phyloP scores from a whole-genome alignment of 2,888 invertebrate genomes.

The Halocaridina rubra region DNA sequence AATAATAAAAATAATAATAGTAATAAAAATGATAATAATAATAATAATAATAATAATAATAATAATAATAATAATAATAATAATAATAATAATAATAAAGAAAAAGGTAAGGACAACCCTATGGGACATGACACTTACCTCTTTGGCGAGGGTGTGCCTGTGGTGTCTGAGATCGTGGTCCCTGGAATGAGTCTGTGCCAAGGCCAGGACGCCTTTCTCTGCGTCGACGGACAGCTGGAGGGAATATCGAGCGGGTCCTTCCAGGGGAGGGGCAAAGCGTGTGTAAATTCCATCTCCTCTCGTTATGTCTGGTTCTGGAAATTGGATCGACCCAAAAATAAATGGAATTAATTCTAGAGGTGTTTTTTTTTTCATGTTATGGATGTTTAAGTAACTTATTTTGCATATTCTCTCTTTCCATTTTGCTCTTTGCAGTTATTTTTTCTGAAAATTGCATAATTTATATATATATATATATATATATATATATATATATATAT shows the following conservation, averaged over 20 bases:
- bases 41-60: background rate
- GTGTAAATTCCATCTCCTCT: conserved; percentile 77
- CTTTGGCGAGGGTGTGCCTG: conserved; percentile 35
- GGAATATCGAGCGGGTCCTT: conserved; percentile 60
- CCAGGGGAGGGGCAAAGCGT: conserved; percentile 69
- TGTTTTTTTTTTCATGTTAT: too few species aligned
- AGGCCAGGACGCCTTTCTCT: conserved; percentile 45
- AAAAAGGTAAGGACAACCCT: too few species aligned
- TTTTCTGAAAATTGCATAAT: too few species aligned
- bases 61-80: background rate
- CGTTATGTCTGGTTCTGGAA: conserved; percentile 75
- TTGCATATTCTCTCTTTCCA: too few species aligned
- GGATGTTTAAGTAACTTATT: too few species aligned
- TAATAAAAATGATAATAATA: too few species aligned
- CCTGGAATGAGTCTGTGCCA: conserved; percentile 33
- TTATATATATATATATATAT: background rate
- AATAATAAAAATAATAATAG: too few species aligned
- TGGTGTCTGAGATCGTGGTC: conserved; percentile 53
- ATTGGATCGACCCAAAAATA: too few species aligned
- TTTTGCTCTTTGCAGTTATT: too few species aligned
- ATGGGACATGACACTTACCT: conserved; percentile 50
- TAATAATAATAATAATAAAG: background rate
- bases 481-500: background rate
- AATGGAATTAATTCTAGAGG: too few species aligned
- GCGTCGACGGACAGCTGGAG: conserved; percentile 59